Base-by-base conservation (phyloP, 2,113 vertebrate species). In the Columba janthina region DNA sequence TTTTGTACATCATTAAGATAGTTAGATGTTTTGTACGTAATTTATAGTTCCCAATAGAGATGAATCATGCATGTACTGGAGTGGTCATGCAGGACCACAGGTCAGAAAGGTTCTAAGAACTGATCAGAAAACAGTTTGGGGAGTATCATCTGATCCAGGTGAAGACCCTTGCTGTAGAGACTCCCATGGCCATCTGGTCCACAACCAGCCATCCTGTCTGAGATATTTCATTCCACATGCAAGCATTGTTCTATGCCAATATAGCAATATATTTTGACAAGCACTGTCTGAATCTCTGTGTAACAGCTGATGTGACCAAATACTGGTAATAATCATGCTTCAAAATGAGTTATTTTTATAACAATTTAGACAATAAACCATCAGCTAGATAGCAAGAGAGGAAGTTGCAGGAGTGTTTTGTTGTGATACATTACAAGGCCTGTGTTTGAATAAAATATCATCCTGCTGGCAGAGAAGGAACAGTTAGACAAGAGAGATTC, bases 151-250 rank as follows among this genome's bases (percentile, higher is more conserved):
- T 44, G 15, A n/a, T 61, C 5, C 24, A 53, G 4, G 2, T 76
- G 31, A 81, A 58, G 25, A 36, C 4, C 6, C 19, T 75, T 48
- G 12, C 10, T 72, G 6, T 67, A 36, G 32, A 81, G 11, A 40
- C 0, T 1, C 1, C 34, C 3, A 48, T 46, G 32, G 48, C 14
- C 7, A 11, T 15, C 26, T 71, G 11, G 2, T 46, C 9, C 12
- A 31, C 31, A 86, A 13, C 1, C 17, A 69, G 5, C 5, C 8
- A 20, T 40, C 4, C 11, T 13, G 7, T 61, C 67, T 80, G 7
- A 66, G 15, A 34, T 6, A 42, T 51, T 76, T 84, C 8, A 16
- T 60, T 67, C 16, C 6, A 4, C 2, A 10, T 16, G 38, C 26
- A 62, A 62, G 8, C 13, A 9, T 46, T 54, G 22, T 20, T 9